A percentile compares a stretch with the other conserved stretches of the same genome.
Conservation (phyloP, 2,888 invertebrate species). For the Hirtodrosophila trivittata region DNA sequence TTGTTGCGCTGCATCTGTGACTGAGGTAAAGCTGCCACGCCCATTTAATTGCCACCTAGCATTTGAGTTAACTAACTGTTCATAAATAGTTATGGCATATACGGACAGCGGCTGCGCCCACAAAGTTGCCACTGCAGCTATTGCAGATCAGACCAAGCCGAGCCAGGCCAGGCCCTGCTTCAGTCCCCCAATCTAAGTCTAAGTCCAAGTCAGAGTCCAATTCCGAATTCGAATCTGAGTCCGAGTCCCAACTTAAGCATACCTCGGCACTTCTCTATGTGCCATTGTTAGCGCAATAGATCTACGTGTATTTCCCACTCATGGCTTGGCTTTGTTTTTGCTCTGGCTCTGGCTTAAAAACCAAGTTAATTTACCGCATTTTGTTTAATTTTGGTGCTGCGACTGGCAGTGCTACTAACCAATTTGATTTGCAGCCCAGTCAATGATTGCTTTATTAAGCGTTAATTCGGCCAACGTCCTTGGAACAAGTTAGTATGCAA, state of each 20-base stretch:
- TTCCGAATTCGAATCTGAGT: conserved; percentile 19
- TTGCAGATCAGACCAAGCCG: conserved; percentile 19
- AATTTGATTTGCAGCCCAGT: conserved; percentile 74
- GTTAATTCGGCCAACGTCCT: conserved; percentile 72
- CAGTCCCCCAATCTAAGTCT: conserved; percentile 40
- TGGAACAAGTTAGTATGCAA: conserved; percentile 40
- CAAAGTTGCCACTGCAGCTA: conserved; percentile 63
- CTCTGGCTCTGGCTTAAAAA: conserved; percentile 28
- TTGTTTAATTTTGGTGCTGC: conserved; percentile 67
- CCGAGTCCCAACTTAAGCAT: no score
- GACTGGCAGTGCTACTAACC: conserved; percentile 48
- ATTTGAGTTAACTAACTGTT: conserved; percentile 79
- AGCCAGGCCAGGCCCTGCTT: conserved; percentile 24
- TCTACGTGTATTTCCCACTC: conserved; percentile 71
- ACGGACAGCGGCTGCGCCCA: conserved; percentile 77
- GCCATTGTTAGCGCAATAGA: conserved; percentile 68
- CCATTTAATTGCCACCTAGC: conserved; percentile 79
- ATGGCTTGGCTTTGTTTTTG: conserved; percentile 38
- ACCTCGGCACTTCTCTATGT: conserved; percentile 29
- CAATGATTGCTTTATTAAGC: conserved; percentile 78
- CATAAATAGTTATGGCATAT: conserved; percentile 81
- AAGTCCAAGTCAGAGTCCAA: conserved; percentile 38
- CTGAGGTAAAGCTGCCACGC: conserved; percentile 56
- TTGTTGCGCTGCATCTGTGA: conserved; percentile 15
- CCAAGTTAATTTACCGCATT: conserved; percentile 77